Percentiles rank a stretch among this genome's conserved stretches.
Conservation (phyloP, 2,888 invertebrate genomes). For the Argyra leucocephala region DNA sequence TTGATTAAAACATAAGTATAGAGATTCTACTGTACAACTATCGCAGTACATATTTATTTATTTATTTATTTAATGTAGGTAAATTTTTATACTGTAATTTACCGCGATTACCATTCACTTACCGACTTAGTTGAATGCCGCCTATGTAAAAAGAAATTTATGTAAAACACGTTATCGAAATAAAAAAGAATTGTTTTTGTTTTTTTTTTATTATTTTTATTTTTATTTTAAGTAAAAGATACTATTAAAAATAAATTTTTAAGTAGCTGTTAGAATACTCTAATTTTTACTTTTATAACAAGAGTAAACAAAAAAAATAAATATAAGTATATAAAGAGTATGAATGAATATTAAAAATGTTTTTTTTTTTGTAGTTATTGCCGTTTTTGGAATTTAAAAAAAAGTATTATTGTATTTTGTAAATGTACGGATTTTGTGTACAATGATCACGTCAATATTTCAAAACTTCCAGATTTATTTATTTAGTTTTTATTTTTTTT, state of each 20-base stretch:
- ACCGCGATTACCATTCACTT: neutral
- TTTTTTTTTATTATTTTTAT: neutral
- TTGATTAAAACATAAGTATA: no score
- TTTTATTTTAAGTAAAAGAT: neutral
- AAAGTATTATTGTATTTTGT: neutral
- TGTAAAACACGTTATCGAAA: neutral
- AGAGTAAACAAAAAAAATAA: neutral
- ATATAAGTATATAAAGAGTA: neutral
- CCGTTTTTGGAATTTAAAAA: neutral
- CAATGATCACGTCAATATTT: neutral
- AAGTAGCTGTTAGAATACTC: conserved; percentile 6
- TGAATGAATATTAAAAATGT: neutral
- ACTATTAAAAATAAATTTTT: neutral
- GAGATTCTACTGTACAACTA: no score
- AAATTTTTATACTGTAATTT: neutral
- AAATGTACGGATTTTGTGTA: neutral
- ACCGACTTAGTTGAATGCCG: neutral
- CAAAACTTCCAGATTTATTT: neutral
- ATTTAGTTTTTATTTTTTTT: no score
- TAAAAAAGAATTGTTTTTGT: no score
- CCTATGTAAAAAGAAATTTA: neutral
- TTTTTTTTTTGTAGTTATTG: neutral
- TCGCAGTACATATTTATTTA: no score
- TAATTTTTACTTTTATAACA: neutral
- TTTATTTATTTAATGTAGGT: neutral